Percentiles rank a stretch among this genome's conserved stretches.
Conservation (phyloP, 2,797 vertebrate genomes). For the Bradypodion pumilum region DNA sequence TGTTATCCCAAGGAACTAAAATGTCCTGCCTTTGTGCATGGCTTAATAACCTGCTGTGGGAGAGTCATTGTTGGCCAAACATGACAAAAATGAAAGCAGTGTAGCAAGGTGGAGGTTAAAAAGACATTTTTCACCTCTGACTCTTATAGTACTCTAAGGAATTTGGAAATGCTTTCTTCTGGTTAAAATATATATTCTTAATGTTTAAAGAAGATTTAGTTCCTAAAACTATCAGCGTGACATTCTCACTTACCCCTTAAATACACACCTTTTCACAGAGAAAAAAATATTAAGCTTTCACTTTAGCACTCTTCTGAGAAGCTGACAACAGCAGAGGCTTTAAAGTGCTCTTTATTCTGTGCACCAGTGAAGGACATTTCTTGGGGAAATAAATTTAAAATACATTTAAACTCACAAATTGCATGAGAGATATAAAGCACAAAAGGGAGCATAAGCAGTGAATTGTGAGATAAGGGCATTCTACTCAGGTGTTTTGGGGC, state of each 20-base stretch:
- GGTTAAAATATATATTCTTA: background rate
- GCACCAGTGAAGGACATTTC: background rate
- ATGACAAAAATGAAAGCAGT: background rate
- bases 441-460: background rate
- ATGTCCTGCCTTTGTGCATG: too few species aligned
- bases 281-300: background rate
- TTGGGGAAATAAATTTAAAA: background rate
- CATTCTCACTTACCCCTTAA: background rate
- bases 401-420: background rate
- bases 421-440: background rate
- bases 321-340: background rate
- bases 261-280: background rate
- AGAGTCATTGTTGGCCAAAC: background rate
- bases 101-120: background rate
- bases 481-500: background rate
- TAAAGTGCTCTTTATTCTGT: background rate
- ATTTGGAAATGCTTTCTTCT: background rate
- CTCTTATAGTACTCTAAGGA: background rate
- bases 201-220: background rate
- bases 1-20: too few species aligned
- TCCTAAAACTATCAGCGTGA: background rate
- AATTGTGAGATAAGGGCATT: background rate
- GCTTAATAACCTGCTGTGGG: background rate
- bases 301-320: background rate
- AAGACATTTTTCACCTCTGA: background rate